A percentile compares a stretch with the other conserved stretches of the same genome.
phyloP scores from a whole-genome alignment of 2,888 invertebrate species.

The Syrphus vitripennis region DNA sequence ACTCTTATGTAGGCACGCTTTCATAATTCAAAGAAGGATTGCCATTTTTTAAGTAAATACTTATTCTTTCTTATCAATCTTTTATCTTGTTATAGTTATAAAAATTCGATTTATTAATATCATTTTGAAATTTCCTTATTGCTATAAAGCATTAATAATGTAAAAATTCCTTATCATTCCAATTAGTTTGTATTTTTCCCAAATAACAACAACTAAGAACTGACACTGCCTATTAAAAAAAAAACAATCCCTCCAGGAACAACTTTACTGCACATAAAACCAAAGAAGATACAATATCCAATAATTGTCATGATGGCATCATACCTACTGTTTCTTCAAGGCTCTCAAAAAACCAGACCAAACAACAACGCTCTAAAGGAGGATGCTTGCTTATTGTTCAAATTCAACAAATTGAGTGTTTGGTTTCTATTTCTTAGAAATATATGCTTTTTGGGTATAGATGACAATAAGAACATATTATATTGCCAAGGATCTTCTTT shows the following conservation, averaged over 20 bases:
- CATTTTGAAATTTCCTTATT: too few relatives aligned
- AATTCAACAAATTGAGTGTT: slow-evolving; percentile 55
- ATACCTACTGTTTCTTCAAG: background rate
- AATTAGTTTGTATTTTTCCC: too few relatives aligned
- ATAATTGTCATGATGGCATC: background rate
- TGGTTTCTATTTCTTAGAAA: slow-evolving; percentile 30
- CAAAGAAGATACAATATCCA: background rate
- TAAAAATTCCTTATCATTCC: too few relatives aligned
- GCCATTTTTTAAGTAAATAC: too few relatives aligned
- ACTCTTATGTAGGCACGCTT: too few relatives aligned
- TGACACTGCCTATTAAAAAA: background rate
- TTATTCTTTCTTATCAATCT: too few relatives aligned
- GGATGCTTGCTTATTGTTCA: slow-evolving; percentile 11
- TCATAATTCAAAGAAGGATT: too few relatives aligned
- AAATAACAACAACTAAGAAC: too few relatives aligned
- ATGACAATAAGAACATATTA: background rate
- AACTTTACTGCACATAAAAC: background rate
- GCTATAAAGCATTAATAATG: too few relatives aligned
- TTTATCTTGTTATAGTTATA: too few relatives aligned
- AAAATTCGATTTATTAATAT: too few relatives aligned
- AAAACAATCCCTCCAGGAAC: background rate
- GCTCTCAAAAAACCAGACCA: background rate
- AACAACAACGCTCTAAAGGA: background rate
- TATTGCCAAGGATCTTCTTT: background rate
- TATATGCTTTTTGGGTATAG: background rate